Percentiles rank a stretch among this genome's conserved stretches.
Conservation (phyloP, 1,140 invertebrate genomes). For the Diachasmimorpha longicaudata region DNA sequence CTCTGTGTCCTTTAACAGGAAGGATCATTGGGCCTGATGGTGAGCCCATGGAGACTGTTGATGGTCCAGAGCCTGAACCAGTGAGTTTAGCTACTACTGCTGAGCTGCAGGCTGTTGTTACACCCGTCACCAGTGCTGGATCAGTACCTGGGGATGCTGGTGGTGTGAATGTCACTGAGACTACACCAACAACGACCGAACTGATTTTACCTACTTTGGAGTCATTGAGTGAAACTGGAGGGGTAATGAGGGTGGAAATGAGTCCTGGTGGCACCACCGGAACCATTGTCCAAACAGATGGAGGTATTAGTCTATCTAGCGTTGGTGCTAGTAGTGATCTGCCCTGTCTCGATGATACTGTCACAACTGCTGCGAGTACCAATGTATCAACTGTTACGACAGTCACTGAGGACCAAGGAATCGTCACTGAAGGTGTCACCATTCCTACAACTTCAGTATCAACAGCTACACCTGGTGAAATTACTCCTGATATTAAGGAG, state of each 20-base stretch:
- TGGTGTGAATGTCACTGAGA: background rate
- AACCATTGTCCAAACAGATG: conserved; percentile 64
- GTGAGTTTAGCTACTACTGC: background rate
- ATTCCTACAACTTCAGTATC: background rate
- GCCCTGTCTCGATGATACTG: conserved; percentile 55
- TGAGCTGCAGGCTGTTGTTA: background rate
- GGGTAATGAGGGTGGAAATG: conserved; percentile 72
- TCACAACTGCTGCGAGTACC: conserved; percentile 10
- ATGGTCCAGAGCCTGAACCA: conserved; percentile 36
- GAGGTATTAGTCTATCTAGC: conserved; percentile 40
- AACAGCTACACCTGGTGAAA: background rate
- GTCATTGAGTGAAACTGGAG: conserved; percentile 67
- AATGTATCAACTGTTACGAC: background rate
- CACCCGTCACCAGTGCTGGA: background rate
- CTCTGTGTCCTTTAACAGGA: conserved; percentile 73
- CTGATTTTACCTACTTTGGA: conserved; percentile 55
- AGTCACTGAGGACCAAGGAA: conserved; percentile 13
- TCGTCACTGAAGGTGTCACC: background rate
- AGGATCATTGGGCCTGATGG: conserved; percentile 73
- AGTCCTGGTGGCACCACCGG: conserved; percentile 71
- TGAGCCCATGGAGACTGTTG: conserved; percentile 64
- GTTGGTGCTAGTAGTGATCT: conserved; percentile 60
- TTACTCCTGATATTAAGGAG: background rate
- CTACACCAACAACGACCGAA: conserved; percentile 35
- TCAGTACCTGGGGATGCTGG: background rate